Percentiles rank a stretch among this genome's conserved stretches.
Conservation (phyloP, 2,797 vertebrate species). For the Ara ararauna region DNA sequence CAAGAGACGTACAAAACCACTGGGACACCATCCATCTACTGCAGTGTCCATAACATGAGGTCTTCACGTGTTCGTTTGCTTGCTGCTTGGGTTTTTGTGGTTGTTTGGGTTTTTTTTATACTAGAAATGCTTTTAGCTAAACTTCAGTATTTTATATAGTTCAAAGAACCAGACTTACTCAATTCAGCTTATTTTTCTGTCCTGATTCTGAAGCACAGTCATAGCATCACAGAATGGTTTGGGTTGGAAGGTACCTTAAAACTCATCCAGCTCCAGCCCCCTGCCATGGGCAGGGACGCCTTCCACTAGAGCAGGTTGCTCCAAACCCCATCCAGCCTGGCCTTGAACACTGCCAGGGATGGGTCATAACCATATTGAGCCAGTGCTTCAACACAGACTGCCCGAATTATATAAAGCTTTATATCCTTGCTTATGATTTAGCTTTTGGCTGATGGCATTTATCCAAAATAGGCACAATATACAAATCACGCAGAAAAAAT, state of each 20-base stretch:
- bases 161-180: not conserved
- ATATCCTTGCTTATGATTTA: not conserved
- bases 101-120: not conserved
- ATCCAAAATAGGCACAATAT: not conserved
- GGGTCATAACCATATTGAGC: not conserved
- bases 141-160: not conserved
- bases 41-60: not conserved
- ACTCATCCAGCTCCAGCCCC: not conserved
- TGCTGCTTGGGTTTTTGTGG: not conserved
- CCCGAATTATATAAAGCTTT: not conserved
- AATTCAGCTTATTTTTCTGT: not conserved
- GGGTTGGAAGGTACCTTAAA: not conserved
- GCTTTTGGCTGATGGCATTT: not conserved
- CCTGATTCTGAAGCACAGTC: not conserved
- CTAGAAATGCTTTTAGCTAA: not conserved
- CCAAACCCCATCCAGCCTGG: not conserved
- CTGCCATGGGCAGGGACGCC: not conserved
- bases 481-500: not conserved
- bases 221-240: not conserved
- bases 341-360: not conserved
- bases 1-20: not conserved
- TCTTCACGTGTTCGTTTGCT: accelerated
- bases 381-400: not conserved
- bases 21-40: not conserved
- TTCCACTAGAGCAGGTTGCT: not conserved